Percentiles rank a stretch among this genome's conserved stretches.
Conservation (phyloP, 2,113 vertebrate species). For the Mus pahari region DNA sequence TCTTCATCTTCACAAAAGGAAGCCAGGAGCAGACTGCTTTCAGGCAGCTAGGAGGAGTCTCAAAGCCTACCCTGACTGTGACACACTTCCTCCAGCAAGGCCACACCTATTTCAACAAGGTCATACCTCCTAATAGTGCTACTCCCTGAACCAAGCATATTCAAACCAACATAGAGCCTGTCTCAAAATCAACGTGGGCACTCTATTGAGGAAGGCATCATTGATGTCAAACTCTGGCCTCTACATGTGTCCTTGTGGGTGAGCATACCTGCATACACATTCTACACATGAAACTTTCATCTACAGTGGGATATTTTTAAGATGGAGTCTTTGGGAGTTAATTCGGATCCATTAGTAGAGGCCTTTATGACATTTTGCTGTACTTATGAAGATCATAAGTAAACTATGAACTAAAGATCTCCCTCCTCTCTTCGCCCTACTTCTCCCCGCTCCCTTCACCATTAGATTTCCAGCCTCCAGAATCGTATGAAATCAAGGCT, state of each 20-base stretch:
- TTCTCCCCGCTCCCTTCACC: no score
- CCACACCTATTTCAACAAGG: no score
- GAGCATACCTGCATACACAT: neutral
- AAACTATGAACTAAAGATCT: neutral
- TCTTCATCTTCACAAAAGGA: no score
- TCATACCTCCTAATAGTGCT: no score
- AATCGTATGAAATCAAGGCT: neutral
- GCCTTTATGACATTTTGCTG: neutral
- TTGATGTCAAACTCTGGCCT: neutral
- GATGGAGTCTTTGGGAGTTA: neutral
- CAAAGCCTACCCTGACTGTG: no score
- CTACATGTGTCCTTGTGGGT: neutral
- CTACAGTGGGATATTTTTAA: neutral
- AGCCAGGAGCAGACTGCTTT: no score
- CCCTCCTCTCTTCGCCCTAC: neutral
- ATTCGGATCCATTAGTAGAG: neutral
- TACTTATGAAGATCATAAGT: neutral
- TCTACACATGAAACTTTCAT: neutral
- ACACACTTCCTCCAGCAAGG: no score
- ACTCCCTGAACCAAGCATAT: no score
- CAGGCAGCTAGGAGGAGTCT: no score
- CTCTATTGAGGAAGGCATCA: neutral
- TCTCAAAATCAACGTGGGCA: neutral
- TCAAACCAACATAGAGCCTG: no score
- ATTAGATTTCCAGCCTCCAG: neutral